Percentiles rank a stretch among this genome's conserved stretches.
Conservation (phyloP, 23 tunicate genomes). For the Botrylloides violaceus region DNA sequence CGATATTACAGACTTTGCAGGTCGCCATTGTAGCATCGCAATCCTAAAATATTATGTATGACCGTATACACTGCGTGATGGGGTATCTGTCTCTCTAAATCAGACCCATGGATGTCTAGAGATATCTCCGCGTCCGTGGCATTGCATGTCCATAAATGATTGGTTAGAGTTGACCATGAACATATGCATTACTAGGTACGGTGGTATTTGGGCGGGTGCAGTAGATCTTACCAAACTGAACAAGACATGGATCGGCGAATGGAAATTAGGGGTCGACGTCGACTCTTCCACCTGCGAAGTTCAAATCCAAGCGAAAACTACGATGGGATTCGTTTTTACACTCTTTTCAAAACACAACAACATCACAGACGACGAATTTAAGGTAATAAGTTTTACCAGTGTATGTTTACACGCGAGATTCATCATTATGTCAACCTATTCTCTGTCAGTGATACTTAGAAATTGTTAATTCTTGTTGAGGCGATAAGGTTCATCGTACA, state of each 20-base stretch:
- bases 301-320: neutral
- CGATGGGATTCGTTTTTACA: neutral
- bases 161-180: no score
- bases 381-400: neutral
- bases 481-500: no score
- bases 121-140: no score
- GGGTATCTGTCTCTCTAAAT: no score
- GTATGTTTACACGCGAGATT: neutral
- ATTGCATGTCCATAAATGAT: no score
- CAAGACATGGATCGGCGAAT: neutral
- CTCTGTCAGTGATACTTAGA: no score
- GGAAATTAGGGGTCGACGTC: slow-evolving; percentile 1
- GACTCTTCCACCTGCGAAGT: neutral
- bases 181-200: neutral
- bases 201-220: neutral
- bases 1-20: no score
- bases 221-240: neutral
- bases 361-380: neutral
- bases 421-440: neutral
- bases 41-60: no score
- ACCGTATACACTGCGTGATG: no score
- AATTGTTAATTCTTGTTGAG: no score
- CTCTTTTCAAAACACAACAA: neutral
- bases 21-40: no score
- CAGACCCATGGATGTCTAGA: no score